A percentile compares a stretch with the other conserved stretches of the same genome.
Evolutionary conservation across 2,888 invertebrate species (phyloP).

Genomic region (Pachliopta kotzebuea): DNA sequence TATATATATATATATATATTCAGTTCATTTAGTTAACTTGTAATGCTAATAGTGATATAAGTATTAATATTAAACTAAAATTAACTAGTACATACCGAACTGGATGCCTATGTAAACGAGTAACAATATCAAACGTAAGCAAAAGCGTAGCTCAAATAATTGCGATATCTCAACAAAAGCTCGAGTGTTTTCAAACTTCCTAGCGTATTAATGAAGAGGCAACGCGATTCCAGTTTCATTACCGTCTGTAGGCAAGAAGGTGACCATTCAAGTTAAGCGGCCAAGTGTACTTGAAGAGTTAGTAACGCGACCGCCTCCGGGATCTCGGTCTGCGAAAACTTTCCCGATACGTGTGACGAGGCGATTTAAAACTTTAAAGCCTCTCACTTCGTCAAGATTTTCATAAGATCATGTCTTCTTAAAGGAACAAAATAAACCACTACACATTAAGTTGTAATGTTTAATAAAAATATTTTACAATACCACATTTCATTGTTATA

Average conservation of each 20-base stretch:
- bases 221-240: constrained; percentile 40
- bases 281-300: constrained; percentile 51
- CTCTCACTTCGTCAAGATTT: constrained; percentile 18
- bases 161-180: constrained; percentile 10
- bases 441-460: too few relatives aligned
- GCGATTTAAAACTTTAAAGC: constrained; percentile 38
- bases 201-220: constrained; percentile 31
- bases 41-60: too few relatives aligned
- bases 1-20: too few relatives aligned
- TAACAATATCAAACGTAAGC: neutral
- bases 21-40: too few relatives aligned
- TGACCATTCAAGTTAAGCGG: constrained; percentile 42
- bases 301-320: constrained; percentile 38
- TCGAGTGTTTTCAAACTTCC: constrained; percentile 19
- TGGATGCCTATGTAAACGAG: neutral
- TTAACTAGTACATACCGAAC: neutral
- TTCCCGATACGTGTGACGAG: constrained; percentile 39
- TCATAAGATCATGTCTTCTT: constrained; percentile 8
- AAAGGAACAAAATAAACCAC: neutral
- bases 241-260: constrained; percentile 37
- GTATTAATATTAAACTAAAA: too few relatives aligned
- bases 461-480: too few relatives aligned
- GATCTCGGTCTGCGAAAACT: constrained; percentile 37
- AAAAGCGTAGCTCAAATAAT: neutral
- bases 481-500: too few relatives aligned